These are phyloP conservation scores for Hypotaenidia philippensis DNA, from an alignment of 2,797 vertebrate genomes.

Conservation along the genomic window DNA sequence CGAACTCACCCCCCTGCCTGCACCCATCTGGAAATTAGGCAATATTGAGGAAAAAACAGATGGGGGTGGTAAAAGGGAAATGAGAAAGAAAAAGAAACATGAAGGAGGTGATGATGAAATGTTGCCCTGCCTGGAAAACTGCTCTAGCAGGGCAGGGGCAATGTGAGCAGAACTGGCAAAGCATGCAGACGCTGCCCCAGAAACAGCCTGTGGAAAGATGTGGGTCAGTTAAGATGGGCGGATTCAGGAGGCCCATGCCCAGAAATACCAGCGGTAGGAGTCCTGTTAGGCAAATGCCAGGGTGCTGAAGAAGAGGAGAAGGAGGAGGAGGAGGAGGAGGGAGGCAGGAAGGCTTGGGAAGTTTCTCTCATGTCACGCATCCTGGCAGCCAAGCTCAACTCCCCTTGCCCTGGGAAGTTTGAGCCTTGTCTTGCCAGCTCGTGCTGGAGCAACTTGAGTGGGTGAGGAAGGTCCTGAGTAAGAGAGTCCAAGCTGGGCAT, in stretches of 20 bases:
- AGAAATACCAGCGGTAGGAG: neutral
- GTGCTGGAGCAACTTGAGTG: neutral
- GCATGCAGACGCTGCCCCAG: conserved; percentile 52
- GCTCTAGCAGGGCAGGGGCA: neutral
- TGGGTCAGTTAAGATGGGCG: conserved; percentile 63
- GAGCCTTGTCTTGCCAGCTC: neutral
- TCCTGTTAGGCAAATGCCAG: conserved; percentile 9
- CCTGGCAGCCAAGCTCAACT: neutral
- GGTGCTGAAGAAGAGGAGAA: neutral
- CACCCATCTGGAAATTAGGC: neutral
- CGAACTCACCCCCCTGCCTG: neutral
- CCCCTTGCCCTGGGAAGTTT: neutral
- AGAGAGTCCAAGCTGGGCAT: neutral
- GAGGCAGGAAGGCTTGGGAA: neutral
- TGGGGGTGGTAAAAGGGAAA: conserved; percentile 17
- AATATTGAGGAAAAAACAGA: conserved; percentile 16
- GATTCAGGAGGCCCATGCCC: neutral
- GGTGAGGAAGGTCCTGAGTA: neutral
- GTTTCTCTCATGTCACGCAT: neutral
- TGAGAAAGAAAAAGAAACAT: conserved; percentile 9
- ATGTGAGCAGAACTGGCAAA: neutral
- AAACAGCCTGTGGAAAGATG: conserved; percentile 36
- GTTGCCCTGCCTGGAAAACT: conserved; percentile 13
- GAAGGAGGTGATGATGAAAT: neutral
- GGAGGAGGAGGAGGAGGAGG: neutral